phyloP scores from a whole-genome alignment of 2,113 vertebrate genomes.

The Corynorhinus townsendii region DNA sequence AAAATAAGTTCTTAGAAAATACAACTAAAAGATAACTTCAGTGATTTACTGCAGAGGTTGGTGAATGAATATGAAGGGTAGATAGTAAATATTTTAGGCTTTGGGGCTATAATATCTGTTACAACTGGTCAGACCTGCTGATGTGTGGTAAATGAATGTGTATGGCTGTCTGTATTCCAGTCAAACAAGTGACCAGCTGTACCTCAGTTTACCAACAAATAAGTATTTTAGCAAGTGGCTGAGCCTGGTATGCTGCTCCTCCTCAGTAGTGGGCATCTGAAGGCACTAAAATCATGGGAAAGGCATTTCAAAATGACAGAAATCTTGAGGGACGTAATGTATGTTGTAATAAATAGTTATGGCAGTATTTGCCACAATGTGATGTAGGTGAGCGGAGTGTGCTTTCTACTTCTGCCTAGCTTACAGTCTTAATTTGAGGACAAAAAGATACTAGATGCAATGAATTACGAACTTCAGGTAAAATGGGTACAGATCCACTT shows the following conservation, averaged over 20 bases:
- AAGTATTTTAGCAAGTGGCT: neutral
- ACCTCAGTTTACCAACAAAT: neutral
- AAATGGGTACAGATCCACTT: neutral
- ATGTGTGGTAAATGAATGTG: neutral
- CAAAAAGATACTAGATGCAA: neutral
- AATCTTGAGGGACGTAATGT: neutral
- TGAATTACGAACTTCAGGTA: neutral
- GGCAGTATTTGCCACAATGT: neutral
- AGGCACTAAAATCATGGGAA: neutral
- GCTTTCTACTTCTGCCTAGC: neutral
- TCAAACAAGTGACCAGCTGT: neutral
- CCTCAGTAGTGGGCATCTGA: neutral
- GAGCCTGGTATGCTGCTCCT: neutral
- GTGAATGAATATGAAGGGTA: neutral
- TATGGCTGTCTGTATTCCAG: neutral
- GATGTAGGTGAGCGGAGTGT: neutral
- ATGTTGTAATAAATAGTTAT: too few relatives aligned
- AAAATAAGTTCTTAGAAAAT: slow-evolving; percentile 4
- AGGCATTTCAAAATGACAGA: neutral
- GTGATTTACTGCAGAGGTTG: neutral
- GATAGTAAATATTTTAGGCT: neutral
- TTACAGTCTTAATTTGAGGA: neutral
- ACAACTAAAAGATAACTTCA: neutral
- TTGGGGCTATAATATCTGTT: neutral
- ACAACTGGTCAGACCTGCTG: neutral